phyloP scores from a whole-genome alignment of 2,113 vertebrate genomes.

The Apus apus region DNA sequence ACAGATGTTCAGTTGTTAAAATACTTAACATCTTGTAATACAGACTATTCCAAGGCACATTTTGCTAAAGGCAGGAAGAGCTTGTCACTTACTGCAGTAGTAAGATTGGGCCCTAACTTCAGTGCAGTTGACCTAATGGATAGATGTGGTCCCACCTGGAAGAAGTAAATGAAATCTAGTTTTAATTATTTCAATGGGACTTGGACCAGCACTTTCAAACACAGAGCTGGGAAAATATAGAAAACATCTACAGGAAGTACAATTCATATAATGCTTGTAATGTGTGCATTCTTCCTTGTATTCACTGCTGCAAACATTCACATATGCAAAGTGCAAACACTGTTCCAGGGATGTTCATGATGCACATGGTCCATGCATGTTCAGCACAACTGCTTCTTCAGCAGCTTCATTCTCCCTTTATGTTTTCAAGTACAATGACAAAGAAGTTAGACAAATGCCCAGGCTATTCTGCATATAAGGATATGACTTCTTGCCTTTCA shows the following conservation, averaged over 20 bases:
- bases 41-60: not conserved
- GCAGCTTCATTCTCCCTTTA: not conserved
- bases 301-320: fast-evolving
- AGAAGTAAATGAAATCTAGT: not conserved
- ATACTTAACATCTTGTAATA: not conserved
- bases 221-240: not conserved
- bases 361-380: not conserved
- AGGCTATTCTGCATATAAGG: not conserved
- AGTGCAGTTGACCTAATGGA: not conserved
- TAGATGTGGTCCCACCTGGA: fast-evolving
- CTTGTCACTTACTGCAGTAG: not conserved
- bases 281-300: not conserved
- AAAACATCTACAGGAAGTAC: not conserved
- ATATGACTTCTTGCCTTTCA: not conserved
- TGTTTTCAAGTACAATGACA: not conserved
- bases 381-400: not conserved
- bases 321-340: not conserved
- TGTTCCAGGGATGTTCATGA: not conserved
- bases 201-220: not conserved
- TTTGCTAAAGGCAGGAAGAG: not conserved
- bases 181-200: not conserved
- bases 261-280: not conserved
- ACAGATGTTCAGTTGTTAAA: slow-evolving; percentile 21
- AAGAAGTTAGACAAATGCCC: not conserved
- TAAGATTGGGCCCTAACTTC: not conserved